phyloP scores from a whole-genome alignment of 1,140 invertebrate species.

The Gonioctena quinquepunctata region DNA sequence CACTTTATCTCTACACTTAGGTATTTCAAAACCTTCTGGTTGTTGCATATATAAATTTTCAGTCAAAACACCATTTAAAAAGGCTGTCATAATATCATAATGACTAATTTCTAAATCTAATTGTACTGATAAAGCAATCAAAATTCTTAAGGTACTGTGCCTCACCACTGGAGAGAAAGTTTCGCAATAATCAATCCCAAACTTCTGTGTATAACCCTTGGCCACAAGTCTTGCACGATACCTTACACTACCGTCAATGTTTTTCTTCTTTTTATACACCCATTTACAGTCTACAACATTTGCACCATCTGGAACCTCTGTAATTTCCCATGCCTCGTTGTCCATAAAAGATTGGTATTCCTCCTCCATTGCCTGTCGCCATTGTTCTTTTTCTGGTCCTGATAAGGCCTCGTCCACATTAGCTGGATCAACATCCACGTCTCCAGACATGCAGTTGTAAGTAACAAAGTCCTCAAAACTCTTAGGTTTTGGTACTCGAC shows the following conservation, averaged over 20 bases:
- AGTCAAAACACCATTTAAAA: slow-evolving; percentile 24
- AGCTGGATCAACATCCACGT: background rate
- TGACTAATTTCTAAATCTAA: slow-evolving; percentile 38
- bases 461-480: slow-evolving; percentile 12
- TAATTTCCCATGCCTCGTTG: slow-evolving; percentile 49
- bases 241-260: slow-evolving; percentile 48
- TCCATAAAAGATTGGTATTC: slow-evolving; percentile 44
- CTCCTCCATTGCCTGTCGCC: slow-evolving; percentile 36
- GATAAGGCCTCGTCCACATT: slow-evolving; percentile 22
- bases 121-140: slow-evolving; percentile 49
- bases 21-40: slow-evolving; percentile 24
- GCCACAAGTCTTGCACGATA: slow-evolving; percentile 57
- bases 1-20: slow-evolving; percentile 34
- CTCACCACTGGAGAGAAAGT: slow-evolving; percentile 49
- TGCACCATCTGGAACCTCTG: slow-evolving; percentile 42
- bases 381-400: slow-evolving; percentile 32
- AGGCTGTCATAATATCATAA: slow-evolving; percentile 40
- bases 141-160: slow-evolving; percentile 48
- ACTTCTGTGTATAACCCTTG: slow-evolving; percentile 53
- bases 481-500: slow-evolving; percentile 1
- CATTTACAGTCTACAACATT: slow-evolving; percentile 35
- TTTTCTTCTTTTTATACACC: slow-evolving; percentile 49
- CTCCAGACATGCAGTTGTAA: background rate
- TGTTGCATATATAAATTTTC: slow-evolving; percentile 37
- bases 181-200: slow-evolving; percentile 45